Evolutionary conservation across 2,888 invertebrate species (phyloP), one percentile per base, ranked within the genome.

Genomic region (Peribatodes rhomboidaria): DNA sequence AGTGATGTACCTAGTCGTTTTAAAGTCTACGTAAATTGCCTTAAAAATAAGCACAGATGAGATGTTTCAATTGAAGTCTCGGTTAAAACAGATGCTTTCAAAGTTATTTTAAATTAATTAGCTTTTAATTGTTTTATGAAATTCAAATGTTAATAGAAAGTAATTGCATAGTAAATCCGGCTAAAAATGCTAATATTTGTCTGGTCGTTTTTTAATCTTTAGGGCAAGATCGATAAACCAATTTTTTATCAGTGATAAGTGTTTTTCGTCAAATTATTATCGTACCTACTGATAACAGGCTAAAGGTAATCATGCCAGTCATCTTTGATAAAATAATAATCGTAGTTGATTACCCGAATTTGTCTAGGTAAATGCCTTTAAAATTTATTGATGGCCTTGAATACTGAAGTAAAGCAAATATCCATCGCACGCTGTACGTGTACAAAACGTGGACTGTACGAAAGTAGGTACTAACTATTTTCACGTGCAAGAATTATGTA

Each of bases 231-330:
- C 20, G 61, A 61, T 61, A 61, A 54, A 49, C 13, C 47, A 53
- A 35, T 9, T 27, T 27, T 55, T 54, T 59, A 61, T 58, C 61
- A 20, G 11, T 4, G 53, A 58, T 58, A 60, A 49, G 46, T 0
- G 11, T 22, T 52, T 41, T 50, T 27, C 13, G 44, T 11, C 27
- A 47, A 66, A 11, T 13, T 18, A 61, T 18, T 50, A 56, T 55
- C 42, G 10, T 35, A 46, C n/a, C n/a, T n/a, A n/a, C n/a, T 22
- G 54, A 57, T 33, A 22, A 47, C 47, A 39, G 37, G 6, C 47
- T 41, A 44, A 60, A 63, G 53, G 42, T 68, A 61, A 67, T 68
- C 41, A 65, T 58, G 52, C 62, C 42, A 54, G 39, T 52, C 68
- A 65, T 65, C 42, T 58, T 37, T 20, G 47, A 56, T 53, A 53